These are phyloP conservation scores for Lithophane ornitopus DNA, from an alignment of 2,888 invertebrate genomes.

Conservation along the genomic window DNA sequence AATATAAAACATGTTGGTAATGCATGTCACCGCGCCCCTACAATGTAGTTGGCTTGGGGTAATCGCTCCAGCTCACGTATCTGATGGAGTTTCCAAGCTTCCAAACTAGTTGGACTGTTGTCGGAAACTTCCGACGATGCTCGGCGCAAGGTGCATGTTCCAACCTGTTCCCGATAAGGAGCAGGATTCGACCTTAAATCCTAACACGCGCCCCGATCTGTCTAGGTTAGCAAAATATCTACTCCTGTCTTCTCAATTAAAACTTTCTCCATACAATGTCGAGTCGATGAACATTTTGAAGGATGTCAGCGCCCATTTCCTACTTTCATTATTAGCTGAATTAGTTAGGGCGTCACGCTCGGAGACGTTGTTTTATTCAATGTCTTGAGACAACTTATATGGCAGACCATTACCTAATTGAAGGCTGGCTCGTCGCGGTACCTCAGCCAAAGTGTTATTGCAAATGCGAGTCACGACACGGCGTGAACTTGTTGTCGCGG, in stretches of 20 bases:
- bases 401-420: constrained; percentile 78
- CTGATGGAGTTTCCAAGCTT: constrained; percentile 89
- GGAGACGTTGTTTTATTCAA: constrained; percentile 67
- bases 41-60: constrained; percentile 74
- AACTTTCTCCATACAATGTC: constrained; percentile 75
- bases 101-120: constrained; percentile 88
- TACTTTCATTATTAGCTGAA: constrained; percentile 58
- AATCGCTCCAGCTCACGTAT: constrained; percentile 87
- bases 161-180: constrained; percentile 85
- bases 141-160: constrained; percentile 85
- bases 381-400: constrained; percentile 75
- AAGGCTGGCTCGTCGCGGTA: constrained; percentile 76
- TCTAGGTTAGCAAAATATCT: constrained; percentile 73
- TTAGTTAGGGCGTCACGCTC: constrained; percentile 61
- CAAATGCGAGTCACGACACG: constrained; percentile 84
- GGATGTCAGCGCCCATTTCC: constrained; percentile 39
- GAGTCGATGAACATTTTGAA: constrained; percentile 36
- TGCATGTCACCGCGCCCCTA: constrained; percentile 68
- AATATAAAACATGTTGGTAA: constrained; percentile 69
- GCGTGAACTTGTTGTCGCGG: constrained; percentile 82
- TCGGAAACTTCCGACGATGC: constrained; percentile 84
- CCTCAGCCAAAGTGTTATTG: constrained; percentile 76
- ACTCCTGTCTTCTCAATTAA: constrained; percentile 80
- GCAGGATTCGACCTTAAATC: constrained; percentile 84
- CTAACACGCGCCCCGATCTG: constrained; percentile 78